phyloP scores from a whole-genome alignment of 2,888 invertebrate genomes.

The Hipparchia semele region DNA sequence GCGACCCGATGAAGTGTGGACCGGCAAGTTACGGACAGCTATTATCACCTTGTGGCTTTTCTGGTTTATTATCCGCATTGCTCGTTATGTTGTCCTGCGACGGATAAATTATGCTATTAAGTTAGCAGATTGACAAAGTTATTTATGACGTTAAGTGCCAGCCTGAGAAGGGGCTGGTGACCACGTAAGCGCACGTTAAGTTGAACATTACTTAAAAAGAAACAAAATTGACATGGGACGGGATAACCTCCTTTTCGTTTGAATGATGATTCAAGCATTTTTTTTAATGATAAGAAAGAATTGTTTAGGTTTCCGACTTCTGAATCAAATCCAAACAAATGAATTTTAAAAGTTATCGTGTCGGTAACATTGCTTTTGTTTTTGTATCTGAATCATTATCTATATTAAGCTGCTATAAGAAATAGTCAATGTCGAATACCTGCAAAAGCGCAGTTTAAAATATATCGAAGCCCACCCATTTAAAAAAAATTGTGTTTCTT shows the following conservation, averaged over 20 bases:
- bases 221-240: neutral
- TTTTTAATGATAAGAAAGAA: neutral
- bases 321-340: neutral
- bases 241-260: neutral
- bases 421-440: too few relatives aligned
- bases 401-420: too few relatives aligned
- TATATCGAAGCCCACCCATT: too few relatives aligned
- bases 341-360: too few relatives aligned
- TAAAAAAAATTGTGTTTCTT: too few relatives aligned
- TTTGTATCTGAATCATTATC: too few relatives aligned
- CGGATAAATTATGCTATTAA: conserved; percentile 83
- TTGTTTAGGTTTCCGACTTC: neutral
- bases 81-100: conserved; percentile 81
- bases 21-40: conserved; percentile 79
- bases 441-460: too few relatives aligned
- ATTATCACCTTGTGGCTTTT: conserved; percentile 82
- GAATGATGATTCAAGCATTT: conserved; percentile 7
- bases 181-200: conserved; percentile 42
- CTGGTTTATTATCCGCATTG: conserved; percentile 81
- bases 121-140: conserved; percentile 83
- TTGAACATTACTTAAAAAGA: conserved; percentile 20
- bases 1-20: conserved; percentile 68
- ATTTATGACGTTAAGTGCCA: conserved; percentile 80
- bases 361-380: too few relatives aligned
- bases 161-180: conserved; percentile 63